These are phyloP conservation scores for Platygyra sinensis DNA, from an alignment of 64 coral and sea anemone species.

Conservation along the genomic window DNA sequence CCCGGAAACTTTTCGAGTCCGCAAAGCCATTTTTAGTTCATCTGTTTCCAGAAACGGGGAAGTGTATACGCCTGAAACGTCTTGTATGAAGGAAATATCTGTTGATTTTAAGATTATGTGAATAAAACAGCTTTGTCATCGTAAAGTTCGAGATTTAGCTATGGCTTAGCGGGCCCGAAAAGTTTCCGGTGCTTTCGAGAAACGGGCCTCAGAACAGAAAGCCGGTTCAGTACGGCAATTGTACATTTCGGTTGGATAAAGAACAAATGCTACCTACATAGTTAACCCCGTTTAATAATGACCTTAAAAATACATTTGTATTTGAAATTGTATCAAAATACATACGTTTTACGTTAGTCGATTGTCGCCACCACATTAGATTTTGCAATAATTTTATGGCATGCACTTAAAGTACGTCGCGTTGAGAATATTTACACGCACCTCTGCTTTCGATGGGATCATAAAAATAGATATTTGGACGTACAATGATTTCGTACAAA, in stretches of 20 bases:
- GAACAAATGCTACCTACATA: background rate
- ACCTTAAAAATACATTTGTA: conserved; percentile 28
- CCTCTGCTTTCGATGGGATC: background rate
- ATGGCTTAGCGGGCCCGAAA: too few relatives aligned
- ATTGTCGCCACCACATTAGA: too few relatives aligned
- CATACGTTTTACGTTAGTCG: background rate
- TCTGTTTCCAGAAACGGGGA: too few relatives aligned
- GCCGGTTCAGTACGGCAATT: background rate
- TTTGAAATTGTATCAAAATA: background rate
- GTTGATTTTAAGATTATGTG: too few relatives aligned
- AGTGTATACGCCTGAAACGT: too few relatives aligned
- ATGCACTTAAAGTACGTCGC: background rate
- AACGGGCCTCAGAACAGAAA: too few relatives aligned
- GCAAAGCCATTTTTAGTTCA: too few relatives aligned
- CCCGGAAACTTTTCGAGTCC: too few relatives aligned
- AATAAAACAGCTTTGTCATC: too few relatives aligned
- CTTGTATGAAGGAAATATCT: too few relatives aligned
- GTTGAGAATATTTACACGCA: background rate
- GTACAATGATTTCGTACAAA: background rate
- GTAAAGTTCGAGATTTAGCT: too few relatives aligned
- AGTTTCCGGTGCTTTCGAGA: too few relatives aligned
- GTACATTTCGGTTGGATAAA: background rate
- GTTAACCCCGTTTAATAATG: background rate
- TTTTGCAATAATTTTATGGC: background rate
- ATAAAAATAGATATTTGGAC: conserved; percentile 30